phyloP scores from a whole-genome alignment of 2,888 invertebrate species.

The Cotesia congregata region DNA sequence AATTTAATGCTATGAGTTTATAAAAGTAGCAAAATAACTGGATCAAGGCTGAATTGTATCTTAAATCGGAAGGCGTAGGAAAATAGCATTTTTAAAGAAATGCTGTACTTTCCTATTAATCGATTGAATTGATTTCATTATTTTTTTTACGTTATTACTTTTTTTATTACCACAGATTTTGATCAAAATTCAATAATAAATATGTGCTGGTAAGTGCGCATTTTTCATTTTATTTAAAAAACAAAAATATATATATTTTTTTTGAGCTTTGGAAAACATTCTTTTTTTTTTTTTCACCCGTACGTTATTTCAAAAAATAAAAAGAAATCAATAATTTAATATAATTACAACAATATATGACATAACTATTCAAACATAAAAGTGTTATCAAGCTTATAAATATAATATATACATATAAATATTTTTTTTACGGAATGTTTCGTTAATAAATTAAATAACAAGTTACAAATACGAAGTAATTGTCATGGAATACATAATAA shows the following conservation, averaged over 20 bases:
- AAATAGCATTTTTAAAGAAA: conserved; percentile 39
- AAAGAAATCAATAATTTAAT: conserved; percentile 19
- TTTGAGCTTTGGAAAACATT: conserved; percentile 42
- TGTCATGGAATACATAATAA: conserved; percentile 32
- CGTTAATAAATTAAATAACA: conserved; percentile 21
- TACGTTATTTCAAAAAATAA: conserved; percentile 3
- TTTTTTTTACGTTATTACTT: conserved; percentile 20
- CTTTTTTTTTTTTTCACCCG: conserved; percentile 20
- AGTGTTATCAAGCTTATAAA: conserved; percentile 21
- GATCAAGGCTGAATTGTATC: conserved; percentile 65
- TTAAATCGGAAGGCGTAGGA: conserved; percentile 56
- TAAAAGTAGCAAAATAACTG: conserved; percentile 70
- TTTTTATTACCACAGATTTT: conserved; percentile 33
- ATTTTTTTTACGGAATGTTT: conserved; percentile 6
- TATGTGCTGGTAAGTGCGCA: conserved; percentile 34
- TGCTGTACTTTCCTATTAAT: conserved; percentile 19
- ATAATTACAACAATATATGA: conserved; percentile 14
- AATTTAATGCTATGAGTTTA: conserved; percentile 54
- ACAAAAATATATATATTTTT: conserved; percentile 15
- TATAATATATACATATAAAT: not conserved
- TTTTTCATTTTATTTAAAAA: conserved; percentile 4
- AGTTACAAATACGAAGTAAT: conserved; percentile 41
- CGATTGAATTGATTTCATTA: conserved; percentile 31
- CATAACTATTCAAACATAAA: conserved; percentile 15
- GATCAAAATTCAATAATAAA: conserved; percentile 42